phyloP scores from a whole-genome alignment of 2,113 vertebrate species.

The Gobius niger region DNA sequence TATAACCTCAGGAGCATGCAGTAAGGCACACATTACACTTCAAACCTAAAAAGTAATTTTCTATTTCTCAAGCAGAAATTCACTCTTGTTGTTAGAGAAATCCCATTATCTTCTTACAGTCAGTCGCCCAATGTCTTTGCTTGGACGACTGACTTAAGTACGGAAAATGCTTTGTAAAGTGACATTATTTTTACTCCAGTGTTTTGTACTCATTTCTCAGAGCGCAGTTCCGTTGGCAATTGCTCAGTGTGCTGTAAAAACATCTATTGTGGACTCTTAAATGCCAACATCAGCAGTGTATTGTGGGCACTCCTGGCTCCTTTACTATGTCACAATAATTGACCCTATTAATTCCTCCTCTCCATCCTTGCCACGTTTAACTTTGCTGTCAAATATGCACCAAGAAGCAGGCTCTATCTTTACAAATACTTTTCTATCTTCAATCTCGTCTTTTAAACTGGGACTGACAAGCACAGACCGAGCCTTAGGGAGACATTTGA shows the following conservation, averaged over 20 bases:
- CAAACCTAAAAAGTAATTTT: not conserved
- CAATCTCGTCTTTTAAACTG: constrained; percentile 24
- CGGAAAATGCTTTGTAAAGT: not conserved
- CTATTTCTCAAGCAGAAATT: too few species aligned
- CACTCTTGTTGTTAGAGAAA: not conserved
- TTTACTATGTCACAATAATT: constrained; percentile 11
- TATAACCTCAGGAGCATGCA: too few species aligned
- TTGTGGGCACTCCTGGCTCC: constrained; percentile 5
- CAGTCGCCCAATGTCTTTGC: too few species aligned
- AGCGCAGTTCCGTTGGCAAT: constrained; percentile 16
- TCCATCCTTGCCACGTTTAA: constrained; percentile 38
- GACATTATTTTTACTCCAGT: constrained; percentile 20
- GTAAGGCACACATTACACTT: not conserved
- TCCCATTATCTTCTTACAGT: constrained; percentile 2
- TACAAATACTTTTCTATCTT: constrained; percentile 16
- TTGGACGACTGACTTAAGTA: too few species aligned
- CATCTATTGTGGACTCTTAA: constrained; percentile 19
- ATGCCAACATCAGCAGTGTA: constrained; percentile 18
- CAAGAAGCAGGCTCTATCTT: constrained; percentile 25
- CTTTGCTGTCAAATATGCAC: constrained; percentile 22
- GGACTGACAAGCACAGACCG: constrained; percentile 53
- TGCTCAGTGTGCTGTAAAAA: constrained; percentile 18
- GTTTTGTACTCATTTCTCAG: constrained; percentile 16
- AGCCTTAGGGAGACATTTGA: constrained; percentile 45
- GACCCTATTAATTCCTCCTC: constrained; percentile 24